Evolutionary conservation across 2,888 invertebrate genomes (phyloP).

Genomic region (Dendrolimus houi): DNA sequence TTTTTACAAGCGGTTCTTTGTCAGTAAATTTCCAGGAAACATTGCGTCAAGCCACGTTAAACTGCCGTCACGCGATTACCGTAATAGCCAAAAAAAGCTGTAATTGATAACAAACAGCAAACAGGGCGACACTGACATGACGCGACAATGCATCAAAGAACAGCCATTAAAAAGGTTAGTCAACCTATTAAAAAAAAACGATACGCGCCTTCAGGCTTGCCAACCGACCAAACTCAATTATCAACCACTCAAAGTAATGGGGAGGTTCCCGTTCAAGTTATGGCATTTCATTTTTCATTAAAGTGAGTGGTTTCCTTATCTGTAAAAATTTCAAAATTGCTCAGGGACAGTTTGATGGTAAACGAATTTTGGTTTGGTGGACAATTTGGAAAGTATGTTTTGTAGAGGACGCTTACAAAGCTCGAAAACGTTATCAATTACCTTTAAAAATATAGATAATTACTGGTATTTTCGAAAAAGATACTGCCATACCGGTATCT

Average conservation of each 20-base stretch:
- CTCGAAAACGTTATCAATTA: too few species aligned
- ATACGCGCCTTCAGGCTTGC: neutral
- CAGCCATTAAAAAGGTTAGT: neutral
- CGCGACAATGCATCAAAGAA: neutral
- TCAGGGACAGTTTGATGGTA: too few species aligned
- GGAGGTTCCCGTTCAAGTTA: neutral
- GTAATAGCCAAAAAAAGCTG: neutral
- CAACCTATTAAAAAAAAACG: neutral
- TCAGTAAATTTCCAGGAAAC: too few species aligned
- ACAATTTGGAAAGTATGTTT: too few species aligned
- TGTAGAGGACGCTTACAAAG: too few species aligned
- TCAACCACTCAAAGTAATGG: constrained; percentile 24
- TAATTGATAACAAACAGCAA: neutral
- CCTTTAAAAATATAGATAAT: too few species aligned
- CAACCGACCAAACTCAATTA: constrained; percentile 21
- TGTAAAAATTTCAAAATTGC: neutral
- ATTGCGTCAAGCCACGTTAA: too few species aligned
- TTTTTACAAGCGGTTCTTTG: too few species aligned
- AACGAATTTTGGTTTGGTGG: too few species aligned
- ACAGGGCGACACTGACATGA: neutral
- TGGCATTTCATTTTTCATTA: constrained; percentile 27
- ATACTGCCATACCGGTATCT: too few species aligned
- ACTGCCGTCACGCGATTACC: neutral
- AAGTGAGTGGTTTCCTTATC: constrained; percentile 18
- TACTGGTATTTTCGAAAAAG: too few species aligned